Conservation (phyloP, 2,113 vertebrate genomes). For the Trochalopteron elliotii region DNA sequence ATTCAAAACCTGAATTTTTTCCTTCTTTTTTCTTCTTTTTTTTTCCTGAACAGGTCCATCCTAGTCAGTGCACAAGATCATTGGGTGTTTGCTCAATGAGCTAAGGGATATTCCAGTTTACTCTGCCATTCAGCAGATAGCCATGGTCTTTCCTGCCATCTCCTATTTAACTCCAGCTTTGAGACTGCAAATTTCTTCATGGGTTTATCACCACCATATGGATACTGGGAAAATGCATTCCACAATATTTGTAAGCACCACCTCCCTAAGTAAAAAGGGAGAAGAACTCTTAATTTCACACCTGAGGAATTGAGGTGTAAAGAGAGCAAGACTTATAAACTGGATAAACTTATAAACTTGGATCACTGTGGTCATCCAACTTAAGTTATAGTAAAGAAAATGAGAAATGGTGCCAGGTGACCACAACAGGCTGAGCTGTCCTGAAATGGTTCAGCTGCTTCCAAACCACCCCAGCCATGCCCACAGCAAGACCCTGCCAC, state of each 20-base stretch:
- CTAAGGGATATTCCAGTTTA: neutral
- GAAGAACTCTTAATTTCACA: neutral
- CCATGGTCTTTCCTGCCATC: neutral
- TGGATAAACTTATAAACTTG: neutral
- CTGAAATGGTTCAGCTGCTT: neutral
- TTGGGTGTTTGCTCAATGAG: neutral
- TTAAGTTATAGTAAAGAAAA: neutral
- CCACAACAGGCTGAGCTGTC: neutral
- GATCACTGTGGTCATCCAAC: neutral
- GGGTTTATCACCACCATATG: neutral
- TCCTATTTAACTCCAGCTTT: neutral
- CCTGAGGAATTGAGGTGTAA: neutral
- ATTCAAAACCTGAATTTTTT: neutral
- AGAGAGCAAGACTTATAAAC: neutral
- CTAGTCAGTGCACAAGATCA: neutral
- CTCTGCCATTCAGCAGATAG: neutral
- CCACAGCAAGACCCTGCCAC: neutral
- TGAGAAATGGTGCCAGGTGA: neutral
- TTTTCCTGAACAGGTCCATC: neutral
- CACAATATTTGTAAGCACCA: neutral
- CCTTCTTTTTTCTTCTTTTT: neutral
- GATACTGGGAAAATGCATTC: neutral
- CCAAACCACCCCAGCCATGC: neutral
- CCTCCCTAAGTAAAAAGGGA: neutral
- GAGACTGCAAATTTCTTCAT: neutral